phyloP scores from a whole-genome alignment of 2,888 invertebrate genomes.

The Parnassius apollo region DNA sequence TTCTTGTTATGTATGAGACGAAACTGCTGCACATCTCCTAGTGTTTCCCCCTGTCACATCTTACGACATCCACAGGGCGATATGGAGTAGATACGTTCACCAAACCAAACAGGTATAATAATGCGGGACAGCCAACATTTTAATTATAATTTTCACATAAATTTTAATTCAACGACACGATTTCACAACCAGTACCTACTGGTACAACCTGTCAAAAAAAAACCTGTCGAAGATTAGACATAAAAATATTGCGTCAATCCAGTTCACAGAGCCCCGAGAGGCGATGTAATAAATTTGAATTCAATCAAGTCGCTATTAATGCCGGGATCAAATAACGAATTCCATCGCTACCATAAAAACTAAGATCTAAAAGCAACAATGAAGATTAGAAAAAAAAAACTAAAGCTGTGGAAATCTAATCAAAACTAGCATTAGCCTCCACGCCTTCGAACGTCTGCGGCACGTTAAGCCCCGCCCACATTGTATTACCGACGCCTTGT shows the following conservation, averaged over 20 bases:
- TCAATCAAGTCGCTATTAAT: conserved; percentile 37
- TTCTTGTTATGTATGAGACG: too few species aligned
- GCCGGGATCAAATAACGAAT: conserved; percentile 35
- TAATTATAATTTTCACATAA: neutral
- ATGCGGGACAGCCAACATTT: too few species aligned
- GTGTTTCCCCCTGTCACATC: too few species aligned
- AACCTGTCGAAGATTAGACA: conserved; percentile 19
- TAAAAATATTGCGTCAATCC: conserved; percentile 15
- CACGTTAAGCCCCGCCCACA: conserved; percentile 51
- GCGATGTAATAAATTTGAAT: conserved; percentile 34
- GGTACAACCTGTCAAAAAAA: conserved; percentile 9
- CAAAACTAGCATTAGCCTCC: conserved; percentile 59
- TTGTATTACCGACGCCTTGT: conserved; percentile 30
- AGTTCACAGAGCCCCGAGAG: conserved; percentile 14
- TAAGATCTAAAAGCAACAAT: conserved; percentile 41
- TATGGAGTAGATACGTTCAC: too few species aligned
- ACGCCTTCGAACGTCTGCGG: conserved; percentile 56
- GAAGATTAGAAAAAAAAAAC: conserved; percentile 60
- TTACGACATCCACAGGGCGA: too few species aligned
- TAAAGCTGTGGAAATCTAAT: conserved; percentile 69
- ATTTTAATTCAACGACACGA: neutral
- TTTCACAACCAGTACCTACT: conserved; percentile 8
- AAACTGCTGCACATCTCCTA: too few species aligned
- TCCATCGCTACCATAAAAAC: conserved; percentile 40
- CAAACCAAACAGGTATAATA: too few species aligned